phyloP scores from a whole-genome alignment of 1,140 invertebrate genomes.

The Dufourea novaeangliae region DNA sequence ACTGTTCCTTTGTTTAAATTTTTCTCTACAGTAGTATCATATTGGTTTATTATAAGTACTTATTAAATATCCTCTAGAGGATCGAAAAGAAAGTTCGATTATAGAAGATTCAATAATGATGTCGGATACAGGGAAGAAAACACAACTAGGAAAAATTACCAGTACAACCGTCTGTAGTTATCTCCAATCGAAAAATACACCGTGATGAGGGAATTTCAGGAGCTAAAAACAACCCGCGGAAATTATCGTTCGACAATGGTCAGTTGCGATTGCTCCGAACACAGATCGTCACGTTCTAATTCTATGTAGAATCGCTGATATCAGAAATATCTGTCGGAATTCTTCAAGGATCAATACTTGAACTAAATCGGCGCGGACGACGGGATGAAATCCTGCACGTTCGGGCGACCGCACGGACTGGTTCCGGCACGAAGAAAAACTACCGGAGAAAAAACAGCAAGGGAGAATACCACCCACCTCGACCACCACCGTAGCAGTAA shows the following conservation, averaged over 20 bases:
- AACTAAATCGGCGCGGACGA: conserved; percentile 25
- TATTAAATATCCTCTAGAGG: too few relatives aligned
- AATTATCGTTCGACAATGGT: background rate
- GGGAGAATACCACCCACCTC: conserved; percentile 76
- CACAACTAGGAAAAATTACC: background rate
- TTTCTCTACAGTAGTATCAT: too few relatives aligned
- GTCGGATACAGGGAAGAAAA: too few relatives aligned
- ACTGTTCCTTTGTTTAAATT: too few relatives aligned
- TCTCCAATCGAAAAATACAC: background rate
- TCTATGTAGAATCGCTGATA: background rate
- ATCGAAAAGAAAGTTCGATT: too few relatives aligned
- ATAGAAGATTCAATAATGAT: too few relatives aligned
- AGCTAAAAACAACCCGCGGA: background rate
- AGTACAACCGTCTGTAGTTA: background rate
- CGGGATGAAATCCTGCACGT: conserved; percentile 51
- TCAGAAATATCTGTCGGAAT: conserved; percentile 1
- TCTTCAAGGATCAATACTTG: background rate
- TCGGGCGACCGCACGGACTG: conserved; percentile 42
- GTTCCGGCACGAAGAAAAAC: conserved; percentile 41
- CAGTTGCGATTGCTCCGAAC: background rate
- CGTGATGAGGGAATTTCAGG: background rate
- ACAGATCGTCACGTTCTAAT: conserved; percentile 5
- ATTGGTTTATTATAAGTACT: too few relatives aligned
- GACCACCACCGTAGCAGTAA: conserved; percentile 79
- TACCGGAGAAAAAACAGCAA: background rate